These are phyloP conservation scores for Nyctereutes procyonoides DNA, from an alignment of 2,113 vertebrate genomes.

Conservation along the genomic window DNA sequence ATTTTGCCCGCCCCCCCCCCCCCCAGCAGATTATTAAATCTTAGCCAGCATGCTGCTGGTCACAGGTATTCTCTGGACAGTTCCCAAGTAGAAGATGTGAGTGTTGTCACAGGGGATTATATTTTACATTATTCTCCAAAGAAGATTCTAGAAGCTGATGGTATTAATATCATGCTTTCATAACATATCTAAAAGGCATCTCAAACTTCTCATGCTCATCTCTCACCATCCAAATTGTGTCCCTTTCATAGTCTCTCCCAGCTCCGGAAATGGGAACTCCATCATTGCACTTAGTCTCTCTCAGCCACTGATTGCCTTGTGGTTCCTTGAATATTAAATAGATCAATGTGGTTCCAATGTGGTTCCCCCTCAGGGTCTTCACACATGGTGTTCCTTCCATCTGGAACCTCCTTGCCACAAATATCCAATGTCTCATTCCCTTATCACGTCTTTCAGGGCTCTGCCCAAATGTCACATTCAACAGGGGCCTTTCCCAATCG, in stretches of 20 bases:
- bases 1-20: background rate
- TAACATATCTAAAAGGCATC: background rate
- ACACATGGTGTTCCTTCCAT: background rate
- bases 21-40: background rate
- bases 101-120: background rate
- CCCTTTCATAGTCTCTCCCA: background rate
- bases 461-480: background rate
- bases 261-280: background rate
- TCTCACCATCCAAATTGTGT: background rate
- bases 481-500: background rate
- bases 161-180: background rate
- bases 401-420: background rate
- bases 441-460: background rate
- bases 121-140: constrained; percentile 37
- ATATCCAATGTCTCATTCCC: background rate
- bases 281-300: background rate
- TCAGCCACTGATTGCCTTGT: background rate
- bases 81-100: background rate
- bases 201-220: background rate
- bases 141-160: background rate
- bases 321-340: background rate
- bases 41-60: background rate
- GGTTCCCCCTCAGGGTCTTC: background rate
- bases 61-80: background rate
- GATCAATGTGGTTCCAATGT: background rate